phyloP scores from a whole-genome alignment of 2,113 vertebrate species.

The Stigmatopora nigra region DNA sequence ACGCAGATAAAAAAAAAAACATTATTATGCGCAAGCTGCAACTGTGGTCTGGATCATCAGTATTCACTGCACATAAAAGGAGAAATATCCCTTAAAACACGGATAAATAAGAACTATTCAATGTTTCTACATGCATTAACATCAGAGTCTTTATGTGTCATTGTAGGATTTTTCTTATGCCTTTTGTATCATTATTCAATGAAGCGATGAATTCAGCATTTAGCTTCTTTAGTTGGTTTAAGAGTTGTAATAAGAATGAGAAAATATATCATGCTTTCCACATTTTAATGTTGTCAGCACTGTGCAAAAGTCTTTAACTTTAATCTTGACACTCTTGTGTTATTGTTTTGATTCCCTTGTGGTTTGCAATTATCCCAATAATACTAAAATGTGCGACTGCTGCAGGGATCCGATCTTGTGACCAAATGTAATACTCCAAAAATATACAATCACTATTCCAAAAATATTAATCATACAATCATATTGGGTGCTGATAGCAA shows the following conservation, averaged over 20 bases:
- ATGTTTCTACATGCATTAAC: constrained; percentile 7
- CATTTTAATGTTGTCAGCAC: neutral
- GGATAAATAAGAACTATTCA: constrained; percentile 1
- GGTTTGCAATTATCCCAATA: no score
- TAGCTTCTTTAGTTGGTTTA: constrained; percentile 11
- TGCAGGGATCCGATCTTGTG: no score
- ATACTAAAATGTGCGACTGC: no score
- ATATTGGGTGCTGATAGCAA: no score
- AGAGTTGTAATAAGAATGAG: neutral
- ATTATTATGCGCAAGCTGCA: constrained; percentile 36
- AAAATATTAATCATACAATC: no score
- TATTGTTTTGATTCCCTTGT: neutral
- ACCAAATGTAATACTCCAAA: no score
- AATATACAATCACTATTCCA: no score
- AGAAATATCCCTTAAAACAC: constrained; percentile 31
- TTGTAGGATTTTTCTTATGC: neutral
- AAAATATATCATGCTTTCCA: neutral
- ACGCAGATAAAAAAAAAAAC: constrained; percentile 18
- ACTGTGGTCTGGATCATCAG: constrained; percentile 45
- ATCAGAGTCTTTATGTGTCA: constrained; percentile 7
- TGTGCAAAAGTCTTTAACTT: neutral
- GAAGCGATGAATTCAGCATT: constrained; percentile 13
- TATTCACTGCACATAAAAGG: constrained; percentile 48
- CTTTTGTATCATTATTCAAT: constrained; percentile 6
- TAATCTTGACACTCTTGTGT: neutral